Evolutionary conservation across 1,140 invertebrate species (phyloP), one percentile per base, ranked within the genome.

Genomic region (Pseudoatta argentina): DNA sequence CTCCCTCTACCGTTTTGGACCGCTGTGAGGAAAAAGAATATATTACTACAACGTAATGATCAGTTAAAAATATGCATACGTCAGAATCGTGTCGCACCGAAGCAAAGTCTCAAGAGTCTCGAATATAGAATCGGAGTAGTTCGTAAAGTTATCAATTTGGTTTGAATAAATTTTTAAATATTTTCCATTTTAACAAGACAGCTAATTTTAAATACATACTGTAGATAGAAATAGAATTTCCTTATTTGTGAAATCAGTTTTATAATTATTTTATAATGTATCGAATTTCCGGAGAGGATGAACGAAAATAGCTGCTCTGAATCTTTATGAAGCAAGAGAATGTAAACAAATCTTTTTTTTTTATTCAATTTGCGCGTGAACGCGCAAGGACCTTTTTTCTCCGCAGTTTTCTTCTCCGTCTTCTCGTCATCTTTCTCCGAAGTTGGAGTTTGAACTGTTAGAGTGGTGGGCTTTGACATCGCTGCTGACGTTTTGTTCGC

Each of bases 1-100:
- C 97, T 97, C 59, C 97, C 97, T 94, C 97, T 97, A 91, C 97
- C 97, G 91, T 97, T 97, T 94, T 97, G 97, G 39, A 97, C 96
- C 95, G 97, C 97, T 98, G 95, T 86, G 96, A 24, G 96, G 94
- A 64, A 64, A 39, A 81, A 66, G 59, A 21, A 59, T 51, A 57
- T 51, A 39, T 86, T 69, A 12, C 34, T 48, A 34, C 6, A n/a
- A 14, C 27, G 18, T 27, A n/a, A 73, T 27, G 1, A 27, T 81
- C 16, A 12, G 0, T 39, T 61, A 3, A 6, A 16, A 1, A 18
- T 0, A 59, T 34, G 4, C 21, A 57, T 14, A 53, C 51, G n/a
- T 14, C 8, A 57, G n/a, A 55, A 53, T 27, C n/a, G n/a, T n/a
- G n/a, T n/a, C 7, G 18, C 7, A 73, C 12, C 57, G 63, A 90